Evolutionary conservation across 2,888 invertebrate species (phyloP), one percentile per base, ranked within the genome.

Genomic region (Patella pellucida): DNA sequence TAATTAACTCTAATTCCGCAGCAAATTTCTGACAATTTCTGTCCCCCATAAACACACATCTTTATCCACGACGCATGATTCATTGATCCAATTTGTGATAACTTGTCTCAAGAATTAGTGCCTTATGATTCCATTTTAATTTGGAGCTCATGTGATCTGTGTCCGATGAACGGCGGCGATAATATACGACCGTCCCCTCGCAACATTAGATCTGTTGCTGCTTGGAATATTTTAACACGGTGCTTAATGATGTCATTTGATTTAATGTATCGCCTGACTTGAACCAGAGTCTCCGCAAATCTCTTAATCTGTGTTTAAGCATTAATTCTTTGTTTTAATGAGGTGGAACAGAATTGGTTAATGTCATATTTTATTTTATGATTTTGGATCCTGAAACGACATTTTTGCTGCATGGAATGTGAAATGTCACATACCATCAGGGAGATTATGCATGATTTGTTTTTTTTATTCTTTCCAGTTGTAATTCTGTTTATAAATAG

Each of bases 21-120:
- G 23, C 62, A n/a, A 62, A 62, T 62, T 19, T 62, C 62, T 62
- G 62, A 23, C 62, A 62, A 23, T 62, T 62, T 23, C 62, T 23
- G 62, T 62, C 62, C 41, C 41, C 62, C 62, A 62, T 62, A 62
- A 62, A 62, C 23, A n/a, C 11, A 62, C 23, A 62, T 62, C 23
- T 62, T 62, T 62, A 62, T 62, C 62, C 19, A 19, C 3, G 2
- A 23, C 41, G 14, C 12, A 62, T 62, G 62, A 62, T 23, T 62
- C 62, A 62, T 62, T 23, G 62, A 62, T 62, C 12, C 12, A 62
- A 62, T 19, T 23, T 19, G 11, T 62, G 19, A 62, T 62, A 62
- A 14, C 62, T 62, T 62, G 62, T 23, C 62, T 19, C 19, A 12
- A 62, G 14, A 23, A 62, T 62, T 62, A 62, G n/a, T 14, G 62